Percentiles rank a stretch among this genome's conserved stretches.
phyloP scores from a whole-genome alignment of 2,888 invertebrate species.

The Parnassius mnemosyne region DNA sequence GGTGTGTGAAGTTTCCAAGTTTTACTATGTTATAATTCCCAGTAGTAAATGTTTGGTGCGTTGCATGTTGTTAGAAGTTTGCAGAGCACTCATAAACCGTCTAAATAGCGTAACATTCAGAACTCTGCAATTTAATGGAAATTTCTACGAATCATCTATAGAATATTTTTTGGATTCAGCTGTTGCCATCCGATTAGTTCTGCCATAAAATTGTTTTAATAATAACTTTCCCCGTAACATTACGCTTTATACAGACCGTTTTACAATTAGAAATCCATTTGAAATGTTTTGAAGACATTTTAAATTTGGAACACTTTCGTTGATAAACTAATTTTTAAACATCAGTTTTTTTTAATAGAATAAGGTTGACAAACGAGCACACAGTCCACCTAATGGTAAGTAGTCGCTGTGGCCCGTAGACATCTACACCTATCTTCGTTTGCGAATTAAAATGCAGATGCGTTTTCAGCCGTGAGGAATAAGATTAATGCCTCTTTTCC shows the following conservation, averaged over 20 bases:
- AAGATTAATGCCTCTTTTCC: no score
- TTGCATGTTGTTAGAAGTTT: constrained; percentile 19
- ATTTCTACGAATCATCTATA: not conserved
- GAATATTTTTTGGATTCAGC: not conserved
- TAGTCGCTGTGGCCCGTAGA: no score
- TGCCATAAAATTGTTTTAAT: not conserved
- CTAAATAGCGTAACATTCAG: constrained; percentile 5
- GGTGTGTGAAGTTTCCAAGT: constrained; percentile 14
- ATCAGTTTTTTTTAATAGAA: no score
- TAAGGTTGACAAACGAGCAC: no score
- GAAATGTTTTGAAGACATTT: not conserved
- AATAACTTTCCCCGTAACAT: constrained; percentile 6
- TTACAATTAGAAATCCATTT: not conserved
- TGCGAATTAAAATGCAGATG: no score
- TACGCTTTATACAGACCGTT: not conserved
- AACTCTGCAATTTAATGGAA: constrained; percentile 7
- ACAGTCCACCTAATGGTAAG: no score
- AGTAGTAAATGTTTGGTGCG: constrained; percentile 3
- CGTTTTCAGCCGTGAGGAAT: no score
- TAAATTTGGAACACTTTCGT: constrained; percentile 2
- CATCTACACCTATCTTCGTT: no score
- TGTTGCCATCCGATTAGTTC: not conserved
- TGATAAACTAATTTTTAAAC: not conserved
- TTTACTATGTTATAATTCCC: constrained; percentile 21
- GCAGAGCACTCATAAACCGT: constrained; percentile 12